Conservation (phyloP, 2,888 invertebrate genomes). For the Pachydiplax longipennis region DNA sequence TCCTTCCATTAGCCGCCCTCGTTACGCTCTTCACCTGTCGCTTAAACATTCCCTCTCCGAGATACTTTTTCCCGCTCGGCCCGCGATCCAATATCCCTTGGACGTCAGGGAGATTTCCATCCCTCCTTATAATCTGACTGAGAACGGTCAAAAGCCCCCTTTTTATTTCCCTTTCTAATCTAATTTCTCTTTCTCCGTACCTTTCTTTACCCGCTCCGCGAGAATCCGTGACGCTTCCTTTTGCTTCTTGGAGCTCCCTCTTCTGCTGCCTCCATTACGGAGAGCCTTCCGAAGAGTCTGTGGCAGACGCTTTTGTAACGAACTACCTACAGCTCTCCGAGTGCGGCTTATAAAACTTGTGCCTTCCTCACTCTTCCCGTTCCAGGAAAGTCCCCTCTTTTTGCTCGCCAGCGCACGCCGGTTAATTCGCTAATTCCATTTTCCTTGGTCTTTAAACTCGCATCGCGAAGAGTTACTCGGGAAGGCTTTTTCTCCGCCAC, state of each 20-base stretch:
- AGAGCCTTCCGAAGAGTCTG: not conserved
- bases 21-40: slow-evolving; percentile 39
- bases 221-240: not conserved
- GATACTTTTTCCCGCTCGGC: not conserved
- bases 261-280: slow-evolving; percentile 23
- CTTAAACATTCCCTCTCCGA: not conserved
- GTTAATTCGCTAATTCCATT: slow-evolving; percentile 9
- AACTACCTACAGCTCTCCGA: not conserved
- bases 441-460: not conserved
- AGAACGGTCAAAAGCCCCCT: slow-evolving; percentile 16
- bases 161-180: not conserved
- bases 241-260: not conserved
- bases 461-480: not conserved
- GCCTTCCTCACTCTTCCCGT: not conserved
- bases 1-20: slow-evolving; percentile 33
- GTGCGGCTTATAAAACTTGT: not conserved
- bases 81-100: slow-evolving; percentile 23
- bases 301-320: slow-evolving; percentile 11
- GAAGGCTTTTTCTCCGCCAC: not conserved
- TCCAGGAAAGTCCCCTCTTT: not conserved
- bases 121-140: not conserved
- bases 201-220: not conserved
- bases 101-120: not conserved
- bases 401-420: not conserved
- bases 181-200: not conserved